Evolutionary conservation across 1,140 invertebrate genomes (phyloP), one percentile per base, ranked within the genome.

Genomic region (Mizuhopecten yessoensis): DNA sequence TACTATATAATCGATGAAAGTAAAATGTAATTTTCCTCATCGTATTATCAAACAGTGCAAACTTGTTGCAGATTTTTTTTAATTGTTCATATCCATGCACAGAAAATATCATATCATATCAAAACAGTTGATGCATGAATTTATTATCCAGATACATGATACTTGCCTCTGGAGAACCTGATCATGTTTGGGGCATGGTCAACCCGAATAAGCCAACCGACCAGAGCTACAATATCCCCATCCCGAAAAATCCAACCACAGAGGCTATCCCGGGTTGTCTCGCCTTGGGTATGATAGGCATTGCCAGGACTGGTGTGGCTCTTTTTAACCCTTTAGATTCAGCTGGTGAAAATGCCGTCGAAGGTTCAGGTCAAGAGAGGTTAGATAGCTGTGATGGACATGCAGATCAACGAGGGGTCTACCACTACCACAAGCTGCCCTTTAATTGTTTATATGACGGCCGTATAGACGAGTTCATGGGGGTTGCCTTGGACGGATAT

Each of bases 371-470:
- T 86, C 34, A 33, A 0, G 89, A 90, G 39, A 90, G 34, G 0
- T 90, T 92, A 86, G 91, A 92, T 33, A 92, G 45, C n/a, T 92
- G 91, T 86, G 91, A 92, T 29, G 91, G 91, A 5, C 91, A 92
- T 88, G 39, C 91, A 17, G 34, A 34, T 23, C 86, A 39, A 11
- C 45, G 0, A 0, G 91, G 91, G 5, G 57, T 13, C 0, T 92
- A 92, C 33, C 91, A 92, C 33, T 92, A 92, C 34, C 91, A 92
- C 39, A 92, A 92, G 29, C 17, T 90, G 0, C 91, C 91, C 23
- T 17, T 75, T 29, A 91, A 86, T n/a, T 92, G 91, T 90, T 20
- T 92, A 1, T 89, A 92, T 33, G 57, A 34, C 7, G 86, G 88
- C 11, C 33, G 33, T 0, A 87, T 86, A 7, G 91, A 92, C 34